Conservation (phyloP, 2,113 vertebrate species). For the Pao palembangensis region DNA sequence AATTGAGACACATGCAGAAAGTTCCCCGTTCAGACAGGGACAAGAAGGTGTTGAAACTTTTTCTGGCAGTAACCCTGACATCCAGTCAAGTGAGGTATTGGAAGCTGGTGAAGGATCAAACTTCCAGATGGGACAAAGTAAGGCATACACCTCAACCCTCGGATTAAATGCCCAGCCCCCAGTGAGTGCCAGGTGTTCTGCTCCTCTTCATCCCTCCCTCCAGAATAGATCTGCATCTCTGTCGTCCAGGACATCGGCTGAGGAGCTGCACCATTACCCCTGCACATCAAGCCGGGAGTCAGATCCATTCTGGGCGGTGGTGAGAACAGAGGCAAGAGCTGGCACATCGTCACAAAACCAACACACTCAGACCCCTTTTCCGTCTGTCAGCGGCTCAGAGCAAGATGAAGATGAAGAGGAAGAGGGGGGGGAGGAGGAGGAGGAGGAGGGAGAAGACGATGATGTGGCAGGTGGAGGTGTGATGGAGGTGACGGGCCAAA, state of each 20-base stretch:
- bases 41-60: constrained; percentile 38
- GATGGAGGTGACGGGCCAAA: constrained; percentile 33
- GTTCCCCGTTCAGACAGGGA: constrained; percentile 15
- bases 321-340: constrained; percentile 16
- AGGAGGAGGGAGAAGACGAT: constrained; percentile 64
- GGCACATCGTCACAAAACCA: constrained; percentile 3
- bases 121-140: constrained; percentile 6
- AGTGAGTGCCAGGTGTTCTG: background rate
- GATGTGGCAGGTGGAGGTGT: constrained; percentile 68
- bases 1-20: constrained; percentile 14
- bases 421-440: constrained; percentile 15
- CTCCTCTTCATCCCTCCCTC: constrained; percentile 3
- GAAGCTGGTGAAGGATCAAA: constrained; percentile 27
- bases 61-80: constrained; percentile 39
- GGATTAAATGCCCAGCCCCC: constrained; percentile 2
- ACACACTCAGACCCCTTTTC: constrained; percentile 5
- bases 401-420: constrained; percentile 30
- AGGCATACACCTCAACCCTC: constrained; percentile 4
- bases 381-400: constrained; percentile 42
- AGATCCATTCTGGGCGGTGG: constrained; percentile 48
- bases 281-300: constrained; percentile 17
- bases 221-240: constrained; percentile 21
- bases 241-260: constrained; percentile 17
- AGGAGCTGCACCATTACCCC: constrained; percentile 7
- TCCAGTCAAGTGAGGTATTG: constrained; percentile 18